Evolutionary conservation across 2,113 vertebrate genomes (phyloP), one percentile per base, ranked within the genome.

Genomic region (Pluvialis apricaria): DNA sequence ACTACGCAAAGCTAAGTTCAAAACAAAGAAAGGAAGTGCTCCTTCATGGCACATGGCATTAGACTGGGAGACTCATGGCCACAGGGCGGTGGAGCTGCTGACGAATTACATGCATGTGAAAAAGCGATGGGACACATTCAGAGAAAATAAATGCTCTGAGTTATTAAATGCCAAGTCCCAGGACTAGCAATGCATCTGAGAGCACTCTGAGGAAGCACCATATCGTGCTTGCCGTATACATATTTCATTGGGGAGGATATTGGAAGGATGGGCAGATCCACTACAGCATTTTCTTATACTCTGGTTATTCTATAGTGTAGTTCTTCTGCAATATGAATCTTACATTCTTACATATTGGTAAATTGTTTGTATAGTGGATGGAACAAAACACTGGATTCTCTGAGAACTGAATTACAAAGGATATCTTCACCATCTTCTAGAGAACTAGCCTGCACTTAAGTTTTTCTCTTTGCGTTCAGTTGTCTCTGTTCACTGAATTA

Each of bases 81-180:
- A n/a, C 0, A 4, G 71, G 52, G 11, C 6, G 14, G 26, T 13
- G 20, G 68, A 82, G 85, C 52, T 86, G 36, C 57, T 86, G 40
- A 6, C 0, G 2, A n/a, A 36, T 64, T 45, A 29, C 0, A 3
- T 16, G 26, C 13, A 13, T 5, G 11, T 71, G 34, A 58, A 83
- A 92, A 66, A 62, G 26, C 2, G 0, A 19, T 29, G 25, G 28
- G 45, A 10, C 18, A 64, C 47, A 51, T 28, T 77, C 38, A 17
- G 40, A 71, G 24, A 20, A 45, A 72, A 58, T 3, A 77, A 69
- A 26, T 26, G 10, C 38, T 89, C 79, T 17, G 54, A 36, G 42
- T 12, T 54, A 11, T 20, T n/a, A 76, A 31, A 60, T 81, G n/a
- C 31, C 28, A 34, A 49, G 32, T 16, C 20, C 6, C 12, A 19